Percentiles rank a stretch among this genome's conserved stretches.
Conservation (phyloP, 2,113 vertebrate species). For the Malurus elegans region DNA sequence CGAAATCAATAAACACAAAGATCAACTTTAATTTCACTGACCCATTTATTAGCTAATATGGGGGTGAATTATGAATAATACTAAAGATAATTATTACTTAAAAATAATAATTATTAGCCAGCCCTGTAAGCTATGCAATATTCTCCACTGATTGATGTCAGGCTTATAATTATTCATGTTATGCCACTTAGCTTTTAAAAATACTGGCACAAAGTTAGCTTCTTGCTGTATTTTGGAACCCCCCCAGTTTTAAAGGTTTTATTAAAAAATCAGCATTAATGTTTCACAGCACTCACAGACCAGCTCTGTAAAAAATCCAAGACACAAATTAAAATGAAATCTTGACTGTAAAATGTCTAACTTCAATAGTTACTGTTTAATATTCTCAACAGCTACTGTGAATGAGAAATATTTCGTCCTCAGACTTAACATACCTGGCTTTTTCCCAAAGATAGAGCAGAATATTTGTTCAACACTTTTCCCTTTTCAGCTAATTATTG, state of each 20-base stretch:
- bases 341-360: background rate
- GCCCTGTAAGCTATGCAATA: background rate
- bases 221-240: background rate
- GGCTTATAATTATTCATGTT: conserved; percentile 15
- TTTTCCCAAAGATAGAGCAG: background rate
- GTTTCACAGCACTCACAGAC: background rate
- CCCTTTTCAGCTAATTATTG: background rate
- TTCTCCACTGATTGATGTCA: conserved; percentile 11
- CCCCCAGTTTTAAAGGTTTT: background rate
- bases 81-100: background rate
- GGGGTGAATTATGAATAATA: background rate
- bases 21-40: background rate
- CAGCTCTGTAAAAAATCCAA: background rate
- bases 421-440: background rate
- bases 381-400: background rate
- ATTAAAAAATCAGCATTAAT: background rate
- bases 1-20: background rate
- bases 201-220: background rate
- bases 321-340: background rate
- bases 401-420: background rate
- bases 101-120: background rate
- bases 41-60: background rate
- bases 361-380: background rate
- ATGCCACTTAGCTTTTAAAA: conserved; percentile 4
- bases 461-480: background rate